Conservation (phyloP, 2,113 vertebrate species). For the Otocyon megalotis region DNA sequence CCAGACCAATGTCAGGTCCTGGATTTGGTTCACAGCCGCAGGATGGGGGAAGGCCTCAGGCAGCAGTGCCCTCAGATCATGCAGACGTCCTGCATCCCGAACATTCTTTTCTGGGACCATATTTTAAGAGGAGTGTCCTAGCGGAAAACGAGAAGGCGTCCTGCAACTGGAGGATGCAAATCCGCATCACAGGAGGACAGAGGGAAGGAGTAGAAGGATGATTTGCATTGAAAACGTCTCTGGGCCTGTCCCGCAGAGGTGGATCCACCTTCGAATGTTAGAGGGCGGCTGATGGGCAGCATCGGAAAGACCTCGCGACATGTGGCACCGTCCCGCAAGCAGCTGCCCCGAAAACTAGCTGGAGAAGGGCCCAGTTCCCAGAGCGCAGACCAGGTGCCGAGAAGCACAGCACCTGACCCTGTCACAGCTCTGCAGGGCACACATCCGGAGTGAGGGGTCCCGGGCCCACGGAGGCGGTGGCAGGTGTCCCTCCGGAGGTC, state of each 20-base stretch:
- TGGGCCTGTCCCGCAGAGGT: background rate
- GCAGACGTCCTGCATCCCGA: rapidly evolving
- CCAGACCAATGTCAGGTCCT: rapidly evolving
- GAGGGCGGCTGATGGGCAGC: background rate
- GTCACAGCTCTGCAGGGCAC: background rate
- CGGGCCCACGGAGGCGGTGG: background rate
- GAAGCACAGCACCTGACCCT: background rate
- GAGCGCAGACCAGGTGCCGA: background rate
- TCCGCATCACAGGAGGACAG: background rate
- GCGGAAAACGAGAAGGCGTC: rapidly evolving
- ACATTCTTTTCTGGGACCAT: background rate
- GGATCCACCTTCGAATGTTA: rapidly evolving
- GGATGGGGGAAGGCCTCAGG: background rate
- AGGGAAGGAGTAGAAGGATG: too few species aligned
- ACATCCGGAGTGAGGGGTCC: background rate
- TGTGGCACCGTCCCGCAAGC: rapidly evolving
- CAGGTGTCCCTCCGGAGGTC: rapidly evolving
- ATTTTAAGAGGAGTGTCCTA: rapidly evolving
- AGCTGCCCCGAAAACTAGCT: background rate
- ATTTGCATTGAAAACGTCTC: background rate
- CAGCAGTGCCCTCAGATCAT: rapidly evolving
- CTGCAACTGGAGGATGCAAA: background rate
- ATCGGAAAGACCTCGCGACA: too few species aligned
- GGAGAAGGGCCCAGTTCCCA: too few species aligned
- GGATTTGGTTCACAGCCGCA: too few species aligned